A percentile compares a stretch with the other conserved stretches of the same genome.
phyloP scores from a whole-genome alignment of 2,113 vertebrate species.

The Muntiacus reevesi region DNA sequence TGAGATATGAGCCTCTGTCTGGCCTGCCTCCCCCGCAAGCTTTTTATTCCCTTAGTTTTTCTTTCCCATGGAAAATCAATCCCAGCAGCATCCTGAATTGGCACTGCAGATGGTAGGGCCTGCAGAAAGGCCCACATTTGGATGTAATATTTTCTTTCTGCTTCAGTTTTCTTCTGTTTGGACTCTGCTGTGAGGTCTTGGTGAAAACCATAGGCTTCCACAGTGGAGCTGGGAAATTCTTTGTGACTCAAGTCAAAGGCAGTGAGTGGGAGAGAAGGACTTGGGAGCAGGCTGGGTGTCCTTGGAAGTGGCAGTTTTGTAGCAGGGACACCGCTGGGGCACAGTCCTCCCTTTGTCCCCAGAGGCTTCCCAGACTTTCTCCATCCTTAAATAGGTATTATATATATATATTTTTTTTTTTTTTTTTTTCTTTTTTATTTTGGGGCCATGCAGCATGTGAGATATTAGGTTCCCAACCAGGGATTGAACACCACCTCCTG shows the following conservation, averaged over 20 bases:
- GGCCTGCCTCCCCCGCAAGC: slow-evolving; percentile 50
- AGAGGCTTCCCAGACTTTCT: neutral
- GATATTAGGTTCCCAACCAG: neutral
- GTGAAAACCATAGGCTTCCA: neutral
- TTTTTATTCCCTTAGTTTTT: slow-evolving; percentile 58
- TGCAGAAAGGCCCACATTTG: neutral
- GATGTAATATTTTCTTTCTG: slow-evolving; percentile 6
- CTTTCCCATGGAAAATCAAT: slow-evolving; percentile 68
- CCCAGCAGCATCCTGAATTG: slow-evolving; percentile 44
- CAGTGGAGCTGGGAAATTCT: neutral
- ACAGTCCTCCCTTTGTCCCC: neutral
- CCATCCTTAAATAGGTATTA: neutral
- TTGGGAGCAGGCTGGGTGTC: neutral
- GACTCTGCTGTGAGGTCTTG: neutral
- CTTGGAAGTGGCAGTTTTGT: neutral
- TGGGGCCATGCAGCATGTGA: neutral
- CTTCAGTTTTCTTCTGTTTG: slow-evolving; percentile 37
- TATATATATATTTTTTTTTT: neutral
- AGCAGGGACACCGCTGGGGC: neutral
- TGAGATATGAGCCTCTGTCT: slow-evolving; percentile 60
- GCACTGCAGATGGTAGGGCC: slow-evolving; percentile 30
- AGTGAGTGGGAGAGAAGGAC: neutral
- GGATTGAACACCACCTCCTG: neutral
- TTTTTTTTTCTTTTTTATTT: neutral
- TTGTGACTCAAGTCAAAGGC: slow-evolving; percentile 21